Base-by-base conservation (phyloP, 1,140 invertebrate species). In the Galleria mellonella region DNA sequence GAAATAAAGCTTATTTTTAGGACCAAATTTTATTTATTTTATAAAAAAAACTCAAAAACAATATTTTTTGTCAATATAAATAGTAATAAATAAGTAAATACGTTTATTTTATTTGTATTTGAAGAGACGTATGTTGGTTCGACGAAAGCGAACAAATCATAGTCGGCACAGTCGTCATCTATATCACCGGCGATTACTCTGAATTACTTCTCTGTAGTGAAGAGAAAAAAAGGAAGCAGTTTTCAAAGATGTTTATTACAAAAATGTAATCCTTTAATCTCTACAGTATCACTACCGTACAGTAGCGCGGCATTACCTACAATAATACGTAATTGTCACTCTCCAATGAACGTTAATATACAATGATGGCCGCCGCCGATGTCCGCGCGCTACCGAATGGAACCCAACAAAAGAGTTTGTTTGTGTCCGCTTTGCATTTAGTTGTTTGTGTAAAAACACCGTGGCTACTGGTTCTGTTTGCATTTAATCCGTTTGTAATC, bases 401-500 rank as follows among this genome's bases (percentile, higher is more conserved):
- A 41, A 35, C 43, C 52, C 30, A 36, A 77, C 74, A 79, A 82
- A 79, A 58, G 62, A 61, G 50, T 64, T 62, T 76, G 72, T 81
- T 79, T 84, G 62, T 65, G 66, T 76, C 61, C 60, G 51, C 41
- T 70, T 69, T 69, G 61, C 66, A 76, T 72, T 23, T 62, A 73
- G 60, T 73, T 83, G 79, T 83, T 83, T 83, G 57, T 73, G 57
- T 67, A 64, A 58, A 62, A 65, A 64, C 73, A 67, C 65, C 47
- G 48, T 59, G 64, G 72, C 75, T 71, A 72, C 57, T 60, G 63
- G 64, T 57, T 66, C 68, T 82, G 75, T 78, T 78, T 73, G 62
- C 67, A 61, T 78, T 78, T 82, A 79, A 84, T 82, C 77, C 71
- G 64, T 70, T 72, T 81, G 62, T 70, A 63, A 72, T 70, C 59